A percentile compares a stretch with the other conserved stretches of the same genome.
phyloP scores from a whole-genome alignment of 1,140 invertebrate species.

The Sitophilus oryzae region DNA sequence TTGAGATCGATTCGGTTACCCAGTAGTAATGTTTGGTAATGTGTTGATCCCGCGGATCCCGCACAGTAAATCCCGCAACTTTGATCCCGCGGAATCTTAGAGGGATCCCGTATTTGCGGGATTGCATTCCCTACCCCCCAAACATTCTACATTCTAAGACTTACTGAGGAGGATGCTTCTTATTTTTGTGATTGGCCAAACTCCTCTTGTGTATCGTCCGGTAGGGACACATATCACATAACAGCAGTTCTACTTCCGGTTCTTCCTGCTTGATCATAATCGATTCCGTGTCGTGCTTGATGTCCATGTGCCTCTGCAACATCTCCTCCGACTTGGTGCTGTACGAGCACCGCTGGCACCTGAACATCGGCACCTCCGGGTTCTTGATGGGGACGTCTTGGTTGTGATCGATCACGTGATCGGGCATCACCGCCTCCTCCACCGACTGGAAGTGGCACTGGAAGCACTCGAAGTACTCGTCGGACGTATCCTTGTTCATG shows the following conservation, averaged over 20 bases:
- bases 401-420: slow-evolving; percentile 18
- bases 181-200: slow-evolving; percentile 12
- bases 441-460: slow-evolving; percentile 16
- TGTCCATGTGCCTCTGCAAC: slow-evolving; percentile 1
- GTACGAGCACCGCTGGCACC: slow-evolving; percentile 10
- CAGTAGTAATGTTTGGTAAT: too few relatives aligned
- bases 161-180: slow-evolving; percentile 10
- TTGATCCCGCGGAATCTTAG: too few relatives aligned
- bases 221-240: slow-evolving; percentile 12
- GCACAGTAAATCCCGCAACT: too few relatives aligned
- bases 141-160: too few relatives aligned
- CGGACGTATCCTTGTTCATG: neutral
- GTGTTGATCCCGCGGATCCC: too few relatives aligned
- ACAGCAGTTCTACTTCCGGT: neutral
- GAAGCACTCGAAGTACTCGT: slow-evolving; percentile 19
- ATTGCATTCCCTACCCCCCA: too few relatives aligned
- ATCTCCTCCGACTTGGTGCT: slow-evolving; percentile 16
- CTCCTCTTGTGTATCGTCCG: slow-evolving; percentile 9
- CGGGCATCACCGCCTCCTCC: slow-evolving; percentile 8
- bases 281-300: neutral
- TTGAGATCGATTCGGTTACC: too few relatives aligned
- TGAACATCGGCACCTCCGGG: slow-evolving; percentile 3
- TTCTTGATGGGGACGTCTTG: neutral
- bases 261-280: slow-evolving; percentile 1
- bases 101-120: too few relatives aligned